Percentiles rank a stretch among this genome's conserved stretches.
These are phyloP conservation scores for Hermetia illucens DNA, from an alignment of 1,140 invertebrate species.

Conservation along the genomic window DNA sequence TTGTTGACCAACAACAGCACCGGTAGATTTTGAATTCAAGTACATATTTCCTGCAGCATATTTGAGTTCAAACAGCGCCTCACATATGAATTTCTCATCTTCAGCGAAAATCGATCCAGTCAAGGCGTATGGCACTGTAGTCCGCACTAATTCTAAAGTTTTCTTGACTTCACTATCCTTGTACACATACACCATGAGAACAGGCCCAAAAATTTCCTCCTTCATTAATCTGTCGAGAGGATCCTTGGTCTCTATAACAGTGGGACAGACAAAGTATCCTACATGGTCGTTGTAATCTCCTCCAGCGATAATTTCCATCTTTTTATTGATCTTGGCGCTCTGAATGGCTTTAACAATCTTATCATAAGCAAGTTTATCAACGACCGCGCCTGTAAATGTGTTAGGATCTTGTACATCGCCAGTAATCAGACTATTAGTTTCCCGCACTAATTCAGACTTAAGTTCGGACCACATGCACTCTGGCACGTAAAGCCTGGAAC, in stretches of 20 bases:
- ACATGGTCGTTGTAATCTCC: slow-evolving; percentile 70
- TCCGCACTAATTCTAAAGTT: slow-evolving; percentile 56
- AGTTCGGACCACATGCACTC: slow-evolving; percentile 62
- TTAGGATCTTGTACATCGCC: slow-evolving; percentile 73
- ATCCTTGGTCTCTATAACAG: slow-evolving; percentile 74
- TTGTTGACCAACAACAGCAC: slow-evolving; percentile 94
- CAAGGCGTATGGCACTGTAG: slow-evolving; percentile 76
- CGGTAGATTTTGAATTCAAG: slow-evolving; percentile 97
- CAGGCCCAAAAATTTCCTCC: slow-evolving; percentile 95
- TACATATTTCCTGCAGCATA: slow-evolving; percentile 94
- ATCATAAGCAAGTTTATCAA: slow-evolving; percentile 82
- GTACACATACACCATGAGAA: slow-evolving; percentile 85
- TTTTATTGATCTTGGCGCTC: slow-evolving; percentile 61
- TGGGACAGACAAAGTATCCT: slow-evolving; percentile 95
- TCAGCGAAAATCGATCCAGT: slow-evolving; percentile 88
- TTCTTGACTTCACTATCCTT: slow-evolving; percentile 59
- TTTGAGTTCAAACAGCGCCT: slow-evolving; percentile 63
- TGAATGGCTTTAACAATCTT: slow-evolving; percentile 81
- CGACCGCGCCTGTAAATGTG: slow-evolving; percentile 86
- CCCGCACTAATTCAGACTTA: slow-evolving; percentile 7
- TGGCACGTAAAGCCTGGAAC: slow-evolving; percentile 89
- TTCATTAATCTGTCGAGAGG: slow-evolving; percentile 80
- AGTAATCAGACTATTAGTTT: slow-evolving; percentile 52
- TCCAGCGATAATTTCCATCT: slow-evolving; percentile 70
- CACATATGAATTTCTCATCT: slow-evolving; percentile 63